phyloP scores from a whole-genome alignment of 2,113 vertebrate species.

The Neodon shergylaensis region DNA sequence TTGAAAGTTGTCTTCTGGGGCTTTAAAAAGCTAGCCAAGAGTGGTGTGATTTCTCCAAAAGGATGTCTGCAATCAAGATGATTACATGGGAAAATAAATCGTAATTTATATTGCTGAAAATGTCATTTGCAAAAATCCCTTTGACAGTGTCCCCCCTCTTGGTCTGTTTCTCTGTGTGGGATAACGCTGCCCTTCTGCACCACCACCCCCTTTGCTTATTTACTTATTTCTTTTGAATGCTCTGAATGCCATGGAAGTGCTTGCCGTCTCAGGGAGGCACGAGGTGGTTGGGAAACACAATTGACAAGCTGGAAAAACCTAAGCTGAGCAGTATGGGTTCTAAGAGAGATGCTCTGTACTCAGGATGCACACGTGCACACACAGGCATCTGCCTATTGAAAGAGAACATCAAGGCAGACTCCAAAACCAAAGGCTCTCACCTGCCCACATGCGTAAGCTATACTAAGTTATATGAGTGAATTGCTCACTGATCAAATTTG shows the following conservation, averaged over 20 bases:
- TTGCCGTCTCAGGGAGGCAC: not conserved
- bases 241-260: not conserved
- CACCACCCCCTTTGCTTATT: slow-evolving; percentile 47
- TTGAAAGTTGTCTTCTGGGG: slow-evolving; percentile 79
- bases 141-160: slow-evolving; percentile 78
- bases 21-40: slow-evolving; percentile 80
- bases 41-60: slow-evolving; percentile 75
- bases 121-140: slow-evolving; percentile 75
- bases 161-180: slow-evolving; percentile 73
- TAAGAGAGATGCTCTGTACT: not conserved
- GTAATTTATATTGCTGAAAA: slow-evolving; percentile 82
- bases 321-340: not conserved
- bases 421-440: not conserved
- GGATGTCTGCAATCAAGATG: slow-evolving; percentile 82
- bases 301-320: not conserved
- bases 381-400: not conserved
- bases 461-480: not conserved
- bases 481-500: not conserved
- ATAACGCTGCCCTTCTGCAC: slow-evolving; percentile 74
- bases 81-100: slow-evolving; percentile 83
- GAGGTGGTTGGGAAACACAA: not conserved
- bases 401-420: not conserved
- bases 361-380: rapidly evolving
- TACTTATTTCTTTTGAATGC: slow-evolving; percentile 60
- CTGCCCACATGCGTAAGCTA: not conserved